Base-by-base conservation (phyloP, 2,888 invertebrate genomes). In the Macrophya annulata region DNA sequence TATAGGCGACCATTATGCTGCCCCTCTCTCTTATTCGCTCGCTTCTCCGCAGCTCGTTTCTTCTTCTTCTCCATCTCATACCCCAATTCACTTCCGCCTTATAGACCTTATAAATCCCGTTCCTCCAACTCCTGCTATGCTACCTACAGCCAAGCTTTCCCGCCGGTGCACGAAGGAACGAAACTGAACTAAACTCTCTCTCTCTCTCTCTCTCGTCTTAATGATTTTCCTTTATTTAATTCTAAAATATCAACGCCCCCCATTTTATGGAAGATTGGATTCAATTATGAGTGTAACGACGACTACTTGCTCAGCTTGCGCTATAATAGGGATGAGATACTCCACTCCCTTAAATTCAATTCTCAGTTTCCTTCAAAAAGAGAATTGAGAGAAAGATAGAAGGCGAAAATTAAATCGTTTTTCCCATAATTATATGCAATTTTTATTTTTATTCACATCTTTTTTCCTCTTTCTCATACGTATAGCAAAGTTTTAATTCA, bases 1-100 rank as follows among this genome's bases (percentile, higher is more conserved):
- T 92, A 92, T 92, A 90, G 90, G 86, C 88, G 88, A 88, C 89
- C 89, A 90, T 91, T 91, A 90, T 89, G 89, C 89, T 88, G 88
- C 87, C 86, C 87, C 86, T 87, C 87, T 86, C 86, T 31, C 87
- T 55, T 55, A 55, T 55, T n/a, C 87, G 86, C 87, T 21, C 83
- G 37, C 72, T 12, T 45, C 31, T 48, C 51, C 77, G 45, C 85
- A n/a, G 74, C 85, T 85, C 86, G 85, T 84, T 86, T 87, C 86
- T 86, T 87, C 85, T 85, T 86, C 87, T 84, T 68, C 85, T 85
- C 86, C 31, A 37, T 84, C 74, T 84, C 59, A 74, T 62, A 45
- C 55, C 84, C 55, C 77, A 10, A 68, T 55, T 37, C 51, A 40
- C 21, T 59, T 81, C 59, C 81, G 59, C 37, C 62, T 81, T 81